Conservation (phyloP, 1,140 invertebrate species). For the Lineus longissimus region DNA sequence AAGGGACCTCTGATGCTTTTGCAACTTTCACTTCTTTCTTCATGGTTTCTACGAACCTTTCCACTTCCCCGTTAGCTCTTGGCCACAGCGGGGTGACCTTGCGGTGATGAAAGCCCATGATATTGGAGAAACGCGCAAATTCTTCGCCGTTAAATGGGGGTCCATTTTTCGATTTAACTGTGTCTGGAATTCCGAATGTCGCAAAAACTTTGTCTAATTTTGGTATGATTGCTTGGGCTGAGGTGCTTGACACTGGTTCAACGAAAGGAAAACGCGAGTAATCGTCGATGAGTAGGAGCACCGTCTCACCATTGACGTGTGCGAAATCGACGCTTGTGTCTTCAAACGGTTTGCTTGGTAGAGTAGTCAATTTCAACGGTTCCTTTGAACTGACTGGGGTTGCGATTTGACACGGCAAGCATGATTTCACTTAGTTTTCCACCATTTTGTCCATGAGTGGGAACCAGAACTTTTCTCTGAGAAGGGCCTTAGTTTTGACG, state of each 20-base stretch:
- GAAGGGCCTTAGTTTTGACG: slow-evolving; percentile 36
- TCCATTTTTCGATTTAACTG: too few species aligned
- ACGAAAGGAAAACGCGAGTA: slow-evolving; percentile 29
- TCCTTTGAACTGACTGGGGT: slow-evolving; percentile 14
- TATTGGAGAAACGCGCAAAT: slow-evolving; percentile 16
- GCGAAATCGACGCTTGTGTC: slow-evolving; percentile 26
- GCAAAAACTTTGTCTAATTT: slow-evolving; percentile 10
- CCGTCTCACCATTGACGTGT: slow-evolving; percentile 23
- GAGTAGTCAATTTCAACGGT: slow-evolving; percentile 24
- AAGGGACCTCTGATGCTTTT: too few species aligned
- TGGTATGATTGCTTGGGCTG: slow-evolving; percentile 17
- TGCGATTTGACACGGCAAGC: slow-evolving; percentile 31
- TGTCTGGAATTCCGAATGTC: too few species aligned
- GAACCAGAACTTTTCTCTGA: slow-evolving; percentile 42
- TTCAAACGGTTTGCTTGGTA: slow-evolving; percentile 25
- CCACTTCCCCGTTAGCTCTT: too few species aligned
- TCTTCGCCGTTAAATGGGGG: slow-evolving; percentile 18
- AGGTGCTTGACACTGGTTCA: slow-evolving; percentile 23
- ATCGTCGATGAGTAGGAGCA: slow-evolving; percentile 31
- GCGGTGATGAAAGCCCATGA: slow-evolving; percentile 21
- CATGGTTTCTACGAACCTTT: background rate
- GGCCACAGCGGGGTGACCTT: too few species aligned
- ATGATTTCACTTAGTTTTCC: slow-evolving; percentile 27
- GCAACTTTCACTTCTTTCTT: background rate
- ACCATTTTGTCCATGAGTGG: slow-evolving; percentile 35